Base-by-base conservation (phyloP, 1,140 invertebrate genomes). In the Hirudo medicinalis region DNA sequence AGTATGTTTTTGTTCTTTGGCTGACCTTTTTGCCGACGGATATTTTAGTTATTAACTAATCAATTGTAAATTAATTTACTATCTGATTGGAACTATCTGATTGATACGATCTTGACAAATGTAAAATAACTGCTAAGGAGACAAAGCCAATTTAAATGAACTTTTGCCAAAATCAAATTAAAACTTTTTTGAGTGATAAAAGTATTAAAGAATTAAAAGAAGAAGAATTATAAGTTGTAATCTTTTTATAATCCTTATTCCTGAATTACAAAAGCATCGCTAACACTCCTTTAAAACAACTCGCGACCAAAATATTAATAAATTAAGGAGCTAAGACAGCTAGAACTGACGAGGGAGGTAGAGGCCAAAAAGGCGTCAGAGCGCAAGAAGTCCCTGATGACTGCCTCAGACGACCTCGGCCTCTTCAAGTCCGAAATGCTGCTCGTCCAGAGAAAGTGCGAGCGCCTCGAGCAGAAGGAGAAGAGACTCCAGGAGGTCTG, bases 371-470 rank as follows among this genome's bases (percentile, higher is more conserved):
- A 19, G 67, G 22, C 36, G 1, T 29, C n/a, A 13, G 29, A 68
- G 36, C 25, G 20, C n/a, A 68, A 20, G 25, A 32, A 32, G 36
- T 8, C 27, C 27, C 8, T 68, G 40, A 43, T 36, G 67, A 68
- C n/a, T 11, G 78, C 79, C 13, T 68, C 74, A 5, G n/a, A 69
- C 9, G 67, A 76, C 55, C 75, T 75, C 49, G 25, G 77, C 2
- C 79, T 81, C 32, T 70, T 82, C 11, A 81, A 81, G 72, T 79
- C 80, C 40, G 81, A 82, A 68, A 72, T 81, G 13, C 72, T 79
- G 15, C 69, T 82, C 36, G 70, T 82, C 17, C 79, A 81, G 73
- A 76, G 79, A 20, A 82, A 82, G 70, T 80, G 79, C 74, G 80
- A 82, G 63, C 72, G 80, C 43, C 77, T 82, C 19, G 76, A 77